Evolutionary conservation across 2,888 invertebrate species (phyloP).

Genomic region (Uloborus plumipes): DNA sequence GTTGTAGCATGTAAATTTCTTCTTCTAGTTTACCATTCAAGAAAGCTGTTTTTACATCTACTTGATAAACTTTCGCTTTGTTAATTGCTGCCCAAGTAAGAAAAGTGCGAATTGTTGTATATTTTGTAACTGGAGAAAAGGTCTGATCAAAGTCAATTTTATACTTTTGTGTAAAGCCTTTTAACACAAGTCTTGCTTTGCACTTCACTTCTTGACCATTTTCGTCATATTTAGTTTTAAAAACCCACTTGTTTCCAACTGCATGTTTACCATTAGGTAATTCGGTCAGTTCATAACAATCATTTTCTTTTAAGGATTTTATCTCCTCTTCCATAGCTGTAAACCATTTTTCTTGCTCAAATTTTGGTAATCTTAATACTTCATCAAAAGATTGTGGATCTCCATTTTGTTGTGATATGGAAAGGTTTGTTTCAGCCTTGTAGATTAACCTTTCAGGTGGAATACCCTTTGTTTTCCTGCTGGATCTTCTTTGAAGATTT

Average conservation of each 20-base stretch:
- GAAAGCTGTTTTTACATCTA: background rate
- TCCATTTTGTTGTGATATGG: too few relatives aligned
- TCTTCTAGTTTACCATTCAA: background rate
- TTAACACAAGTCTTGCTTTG: background rate
- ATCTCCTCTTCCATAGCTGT: too few relatives aligned
- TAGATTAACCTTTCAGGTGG: too few relatives aligned
- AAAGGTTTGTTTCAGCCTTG: too few relatives aligned
- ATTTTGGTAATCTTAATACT: too few relatives aligned
- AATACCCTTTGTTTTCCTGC: background rate
- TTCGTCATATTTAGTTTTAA: too few relatives aligned
- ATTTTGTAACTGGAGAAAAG: background rate
- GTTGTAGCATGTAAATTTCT: background rate
- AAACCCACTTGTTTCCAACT: too few relatives aligned
- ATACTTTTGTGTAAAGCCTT: background rate
- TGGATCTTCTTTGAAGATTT: background rate
- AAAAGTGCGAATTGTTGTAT: constrained; percentile 2
- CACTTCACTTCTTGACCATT: background rate
- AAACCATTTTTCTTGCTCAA: too few relatives aligned
- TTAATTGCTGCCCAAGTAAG: background rate
- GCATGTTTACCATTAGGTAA: too few relatives aligned
- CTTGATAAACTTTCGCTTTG: background rate
- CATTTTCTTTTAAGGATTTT: too few relatives aligned
- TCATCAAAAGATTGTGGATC: too few relatives aligned
- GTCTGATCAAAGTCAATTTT: background rate
- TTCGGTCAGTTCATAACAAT: too few relatives aligned